Base-by-base conservation (phyloP, 2,797 vertebrate genomes). In the Xiphorhynchus erythropygius region DNA sequence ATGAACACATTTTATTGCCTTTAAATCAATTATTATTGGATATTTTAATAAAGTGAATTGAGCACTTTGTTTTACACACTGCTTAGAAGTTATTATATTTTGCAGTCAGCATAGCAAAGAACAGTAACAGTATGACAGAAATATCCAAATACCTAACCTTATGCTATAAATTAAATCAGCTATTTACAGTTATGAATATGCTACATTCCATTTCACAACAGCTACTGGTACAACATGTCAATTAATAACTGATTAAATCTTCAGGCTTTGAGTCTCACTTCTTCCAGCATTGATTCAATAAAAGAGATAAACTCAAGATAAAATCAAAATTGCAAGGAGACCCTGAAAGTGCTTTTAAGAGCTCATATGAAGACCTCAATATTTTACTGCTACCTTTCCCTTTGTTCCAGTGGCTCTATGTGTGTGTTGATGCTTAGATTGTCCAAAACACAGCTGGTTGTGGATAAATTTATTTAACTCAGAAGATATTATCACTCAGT, bases 11-110 rank as follows among this genome's bases (percentile, higher is more conserved):
- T 99, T 99, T 99, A 99, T 99, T 98, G 99, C 98, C 98, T 98
- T 99, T 99, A 99, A 99, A 99, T 99, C 99, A 99, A 99, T 99
- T 99, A 98, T 99, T 99, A 99, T 99, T 99, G 98, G 98, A 98
- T 98, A 98, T 99, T 99, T 98, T 99, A 99, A 98, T 99, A 99
- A 99, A 99, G 98, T 98, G 98, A 98, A 98, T 98, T 98, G 98
- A 98, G 98, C 98, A 98, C 98, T 99, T 99, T 98, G 98, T 98
- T 98, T 99, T 97, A 98, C 97, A 98, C 97, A 98, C 98, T 98
- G 98, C 98, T 98, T 98, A 98, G 98, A 98, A 98, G 98, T 98
- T 98, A 98, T 98, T 98, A 98, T 98, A 98, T 98, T 98, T 98
- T 97, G 98, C 98, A 98, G 98, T 97, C 97, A 97, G 97, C 96